Base-by-base conservation (phyloP, 2,797 vertebrate species). In the Sebastes minor region DNA sequence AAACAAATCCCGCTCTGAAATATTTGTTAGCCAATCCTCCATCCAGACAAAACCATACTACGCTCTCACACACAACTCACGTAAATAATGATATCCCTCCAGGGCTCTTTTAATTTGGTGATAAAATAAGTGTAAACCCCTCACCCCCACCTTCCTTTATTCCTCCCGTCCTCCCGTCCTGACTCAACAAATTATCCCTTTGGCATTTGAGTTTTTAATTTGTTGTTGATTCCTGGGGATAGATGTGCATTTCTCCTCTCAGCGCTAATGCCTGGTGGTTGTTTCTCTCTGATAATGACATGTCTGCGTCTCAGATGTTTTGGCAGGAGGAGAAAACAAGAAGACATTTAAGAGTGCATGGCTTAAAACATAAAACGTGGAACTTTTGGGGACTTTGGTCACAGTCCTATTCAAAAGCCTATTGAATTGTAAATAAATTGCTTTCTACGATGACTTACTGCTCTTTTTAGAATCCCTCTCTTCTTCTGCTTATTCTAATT, bases 181-280 rank as follows among this genome's bases (percentile, higher is more conserved):
- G 89, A 93, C 85, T 92, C 89, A 92, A 78, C 78, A 78, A 74
- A 86, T 90, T 59, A 88, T 35, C 81, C 85, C 88, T 86, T 83
- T 81, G 76, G 71, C 88, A 88, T 90, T 83, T 85, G 64, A 76
- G 67, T 35, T 87, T 95, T 93, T 93, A 89, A 94, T 94, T 93
- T 88, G 90, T 74, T 52, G 66, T 92, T 93, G 88, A 94, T 90
- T 94, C 86, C 86, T 65, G 83, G 60, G 84, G 86, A 85, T 80
- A 82, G 83, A 88, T 77, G 75, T 82, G 82, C 66, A 69, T 82
- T 82, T 32, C 38, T 77, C 53, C 23, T 76, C 38, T 80, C 74
- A 46, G 65, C 68, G 80, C 49, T 20, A 25, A 23, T 80, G 76
- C 80, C 80, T 55, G 49, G 14, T 74, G 70, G 80, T 56, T 76